These are phyloP conservation scores for Varanus salvator DNA, from an alignment of 2,113 vertebrate species.

Conservation along the genomic window DNA sequence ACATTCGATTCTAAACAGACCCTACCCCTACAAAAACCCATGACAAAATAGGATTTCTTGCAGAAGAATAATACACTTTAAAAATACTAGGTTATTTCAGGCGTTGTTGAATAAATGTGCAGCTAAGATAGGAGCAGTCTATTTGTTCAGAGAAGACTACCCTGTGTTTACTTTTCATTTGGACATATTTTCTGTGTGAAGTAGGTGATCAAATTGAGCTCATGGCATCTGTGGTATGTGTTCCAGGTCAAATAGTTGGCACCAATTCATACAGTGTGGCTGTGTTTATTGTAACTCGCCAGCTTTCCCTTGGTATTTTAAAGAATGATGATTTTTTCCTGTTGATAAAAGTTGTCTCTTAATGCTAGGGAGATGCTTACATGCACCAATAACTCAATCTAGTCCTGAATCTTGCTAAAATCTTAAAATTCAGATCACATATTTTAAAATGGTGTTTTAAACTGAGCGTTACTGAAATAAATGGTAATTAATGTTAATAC, in stretches of 20 bases:
- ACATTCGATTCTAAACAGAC: neutral
- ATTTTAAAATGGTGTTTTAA: neutral
- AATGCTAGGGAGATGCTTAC: neutral
- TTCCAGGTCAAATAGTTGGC: neutral
- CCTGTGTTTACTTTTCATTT: slow-evolving; percentile 1
- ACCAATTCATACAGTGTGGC: neutral
- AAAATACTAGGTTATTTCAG: neutral
- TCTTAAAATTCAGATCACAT: neutral
- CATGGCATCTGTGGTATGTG: neutral
- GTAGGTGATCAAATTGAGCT: neutral
- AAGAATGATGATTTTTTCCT: neutral
- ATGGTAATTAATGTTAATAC: too few relatives aligned
- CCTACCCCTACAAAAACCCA: neutral
- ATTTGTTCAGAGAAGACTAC: neutral
- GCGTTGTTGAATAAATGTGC: neutral
- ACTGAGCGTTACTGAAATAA: neutral
- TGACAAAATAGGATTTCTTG: neutral
- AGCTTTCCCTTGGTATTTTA: neutral
- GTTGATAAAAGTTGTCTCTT: neutral
- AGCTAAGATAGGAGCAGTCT: neutral
- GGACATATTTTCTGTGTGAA: neutral
- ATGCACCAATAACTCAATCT: neutral
- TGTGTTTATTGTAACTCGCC: neutral
- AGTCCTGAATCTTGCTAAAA: neutral
- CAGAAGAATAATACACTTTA: neutral